Evolutionary conservation across 2,888 invertebrate genomes (phyloP).

Genomic region (Drosophila neutralis): DNA sequence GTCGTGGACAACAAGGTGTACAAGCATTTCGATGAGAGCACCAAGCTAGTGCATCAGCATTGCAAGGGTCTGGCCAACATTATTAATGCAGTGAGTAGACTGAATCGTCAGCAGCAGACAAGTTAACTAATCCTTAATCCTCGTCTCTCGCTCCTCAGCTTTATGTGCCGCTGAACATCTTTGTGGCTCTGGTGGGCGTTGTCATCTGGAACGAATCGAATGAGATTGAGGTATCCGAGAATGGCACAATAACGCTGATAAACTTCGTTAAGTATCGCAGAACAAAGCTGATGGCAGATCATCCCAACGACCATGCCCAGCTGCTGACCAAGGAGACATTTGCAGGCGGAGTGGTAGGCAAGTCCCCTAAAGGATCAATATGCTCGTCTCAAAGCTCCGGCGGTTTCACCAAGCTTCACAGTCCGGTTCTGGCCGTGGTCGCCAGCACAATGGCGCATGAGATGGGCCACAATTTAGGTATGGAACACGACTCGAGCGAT

Average conservation of each 20-base stretch:
- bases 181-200: conserved; percentile 97
- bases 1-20: conserved; percentile 95
- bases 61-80: conserved; percentile 93
- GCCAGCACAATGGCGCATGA: conserved; percentile 99
- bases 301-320: conserved; percentile 99
- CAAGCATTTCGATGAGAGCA: conserved; percentile 90
- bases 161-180: conserved; percentile 97
- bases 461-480: conserved; percentile 99
- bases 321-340: conserved; percentile 92
- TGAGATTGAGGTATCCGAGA: conserved; percentile 86
- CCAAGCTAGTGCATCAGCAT: conserved; percentile 90
- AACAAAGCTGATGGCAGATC: conserved; percentile 90
- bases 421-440: conserved; percentile 93
- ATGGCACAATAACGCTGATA: no score
- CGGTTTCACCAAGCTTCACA: conserved; percentile 97
- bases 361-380: conserved; percentile 98
- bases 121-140: conserved; percentile 64
- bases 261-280: conserved; percentile 91
- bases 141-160: conserved; percentile 87
- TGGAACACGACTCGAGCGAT: conserved; percentile 97
- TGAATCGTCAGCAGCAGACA: background rate
- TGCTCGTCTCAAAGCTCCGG: conserved; percentile 98
- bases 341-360: conserved; percentile 97
- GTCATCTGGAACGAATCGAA: conserved; percentile 97
- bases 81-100: conserved; percentile 52